Conservation (phyloP, 2,888 invertebrate species). For the Iselma pallidipennis region DNA sequence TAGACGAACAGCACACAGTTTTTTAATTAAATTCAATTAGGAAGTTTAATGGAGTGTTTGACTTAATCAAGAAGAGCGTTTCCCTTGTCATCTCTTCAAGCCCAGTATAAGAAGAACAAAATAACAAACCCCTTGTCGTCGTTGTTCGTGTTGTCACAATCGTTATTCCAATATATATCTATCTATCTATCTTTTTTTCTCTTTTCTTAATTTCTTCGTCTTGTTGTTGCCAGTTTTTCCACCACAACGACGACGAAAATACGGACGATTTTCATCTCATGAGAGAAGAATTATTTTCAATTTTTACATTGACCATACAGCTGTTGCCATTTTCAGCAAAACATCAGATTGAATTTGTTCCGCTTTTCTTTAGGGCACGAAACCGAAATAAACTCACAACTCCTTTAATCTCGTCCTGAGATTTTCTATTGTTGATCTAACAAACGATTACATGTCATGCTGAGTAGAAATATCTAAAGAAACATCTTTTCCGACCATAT, state of each 20-base stretch:
- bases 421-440: slow-evolving; percentile 35
- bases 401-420: slow-evolving; percentile 33
- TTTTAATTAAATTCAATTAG: slow-evolving; percentile 46
- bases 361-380: slow-evolving; percentile 29
- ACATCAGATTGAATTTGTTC: slow-evolving; percentile 41
- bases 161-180: background rate
- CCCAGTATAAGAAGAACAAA: slow-evolving; percentile 20
- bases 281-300: slow-evolving; percentile 44
- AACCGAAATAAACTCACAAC: slow-evolving; percentile 33
- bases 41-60: slow-evolving; percentile 47
- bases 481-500: background rate
- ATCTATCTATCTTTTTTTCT: background rate
- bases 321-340: slow-evolving; percentile 39
- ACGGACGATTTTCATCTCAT: slow-evolving; percentile 24
- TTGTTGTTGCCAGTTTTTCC: too few species aligned
- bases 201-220: background rate
- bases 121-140: slow-evolving; percentile 22
- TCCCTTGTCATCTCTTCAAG: slow-evolving; percentile 27
- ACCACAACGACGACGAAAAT: too few species aligned
- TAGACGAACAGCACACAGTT: slow-evolving; percentile 29
- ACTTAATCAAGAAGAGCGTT: slow-evolving; percentile 40
- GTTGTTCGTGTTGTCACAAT: background rate
- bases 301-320: slow-evolving; percentile 44
- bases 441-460: slow-evolving; percentile 33
- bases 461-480: too few species aligned